These are phyloP conservation scores for Digitonthophagus gazella DNA, from an alignment of 2,888 invertebrate genomes.

Conservation along the genomic window DNA sequence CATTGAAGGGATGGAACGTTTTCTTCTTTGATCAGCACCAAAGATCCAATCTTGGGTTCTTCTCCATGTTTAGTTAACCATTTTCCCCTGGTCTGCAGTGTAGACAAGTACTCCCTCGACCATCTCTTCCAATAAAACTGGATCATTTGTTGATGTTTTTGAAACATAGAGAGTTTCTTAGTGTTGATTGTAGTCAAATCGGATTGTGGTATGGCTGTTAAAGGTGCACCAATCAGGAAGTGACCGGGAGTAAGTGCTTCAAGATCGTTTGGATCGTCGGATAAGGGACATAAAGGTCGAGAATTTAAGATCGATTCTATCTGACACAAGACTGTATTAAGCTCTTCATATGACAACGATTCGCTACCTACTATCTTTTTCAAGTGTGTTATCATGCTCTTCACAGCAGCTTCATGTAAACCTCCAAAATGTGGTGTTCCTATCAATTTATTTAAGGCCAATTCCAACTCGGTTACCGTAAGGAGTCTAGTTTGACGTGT, in stretches of 20 bases:
- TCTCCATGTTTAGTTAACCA: no score
- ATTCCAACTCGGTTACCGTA: no score
- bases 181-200: neutral
- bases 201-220: neutral
- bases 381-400: constrained; percentile 36
- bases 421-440: constrained; percentile 35
- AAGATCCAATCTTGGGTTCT: no score
- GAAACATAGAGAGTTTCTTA: neutral
- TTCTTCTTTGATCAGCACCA: neutral
- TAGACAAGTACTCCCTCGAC: neutral
- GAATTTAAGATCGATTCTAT: constrained; percentile 38
- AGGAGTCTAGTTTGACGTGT: no score
- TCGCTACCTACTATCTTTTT: constrained; percentile 31
- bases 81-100: neutral
- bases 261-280: constrained; percentile 34
- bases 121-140: constrained; percentile 2
- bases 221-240: constrained; percentile 1
- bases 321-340: constrained; percentile 33
- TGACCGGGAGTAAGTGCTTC: constrained; percentile 30
- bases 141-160: constrained; percentile 1
- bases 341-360: constrained; percentile 34
- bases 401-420: constrained; percentile 38
- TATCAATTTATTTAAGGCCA: no score
- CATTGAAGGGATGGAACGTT: neutral
- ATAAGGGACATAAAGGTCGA: constrained; percentile 34